A percentile compares a stretch with the other conserved stretches of the same genome.
These are phyloP conservation scores for Acridotheres tristis DNA, from an alignment of 2,797 vertebrate species.

Conservation along the genomic window DNA sequence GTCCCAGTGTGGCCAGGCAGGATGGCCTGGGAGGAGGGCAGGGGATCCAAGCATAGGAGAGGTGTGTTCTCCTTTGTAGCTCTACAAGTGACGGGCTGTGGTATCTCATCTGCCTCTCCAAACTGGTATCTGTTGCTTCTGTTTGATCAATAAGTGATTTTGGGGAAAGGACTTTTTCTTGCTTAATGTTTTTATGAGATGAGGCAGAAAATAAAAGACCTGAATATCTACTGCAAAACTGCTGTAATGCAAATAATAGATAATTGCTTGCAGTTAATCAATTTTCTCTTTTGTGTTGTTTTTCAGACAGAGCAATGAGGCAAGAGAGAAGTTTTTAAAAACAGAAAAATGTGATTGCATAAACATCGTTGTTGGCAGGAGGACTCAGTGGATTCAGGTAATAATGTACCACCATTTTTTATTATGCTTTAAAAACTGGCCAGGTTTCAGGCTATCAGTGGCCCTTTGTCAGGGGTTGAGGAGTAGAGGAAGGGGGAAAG, in stretches of 20 bases:
- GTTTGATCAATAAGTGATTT: neutral
- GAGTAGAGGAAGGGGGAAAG: neutral
- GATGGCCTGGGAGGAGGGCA: neutral
- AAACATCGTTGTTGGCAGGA: conserved; percentile 16
- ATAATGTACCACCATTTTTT: conserved; percentile 10
- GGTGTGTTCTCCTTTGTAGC: neutral
- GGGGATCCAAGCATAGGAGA: neutral
- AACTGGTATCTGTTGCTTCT: neutral
- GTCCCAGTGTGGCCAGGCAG: neutral
- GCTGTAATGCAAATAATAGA: neutral
- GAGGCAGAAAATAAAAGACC: neutral
- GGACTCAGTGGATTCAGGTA: conserved; percentile 57
- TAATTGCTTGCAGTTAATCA: conserved; percentile 4
- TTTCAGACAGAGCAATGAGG: conserved; percentile 48
- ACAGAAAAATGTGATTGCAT: conserved; percentile 63
- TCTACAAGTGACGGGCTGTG: neutral
- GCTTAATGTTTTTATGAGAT: neutral
- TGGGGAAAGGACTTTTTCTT: neutral
- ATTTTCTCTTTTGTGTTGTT: conserved; percentile 22
- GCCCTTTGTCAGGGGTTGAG: neutral
- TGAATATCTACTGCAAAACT: neutral
- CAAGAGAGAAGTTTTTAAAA: conserved; percentile 50
- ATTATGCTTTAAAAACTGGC: neutral
- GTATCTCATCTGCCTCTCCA: neutral
- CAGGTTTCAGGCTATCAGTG: neutral